These are phyloP conservation scores for Tricholauxania praeusta DNA, from an alignment of 2,888 invertebrate species.

Conservation along the genomic window DNA sequence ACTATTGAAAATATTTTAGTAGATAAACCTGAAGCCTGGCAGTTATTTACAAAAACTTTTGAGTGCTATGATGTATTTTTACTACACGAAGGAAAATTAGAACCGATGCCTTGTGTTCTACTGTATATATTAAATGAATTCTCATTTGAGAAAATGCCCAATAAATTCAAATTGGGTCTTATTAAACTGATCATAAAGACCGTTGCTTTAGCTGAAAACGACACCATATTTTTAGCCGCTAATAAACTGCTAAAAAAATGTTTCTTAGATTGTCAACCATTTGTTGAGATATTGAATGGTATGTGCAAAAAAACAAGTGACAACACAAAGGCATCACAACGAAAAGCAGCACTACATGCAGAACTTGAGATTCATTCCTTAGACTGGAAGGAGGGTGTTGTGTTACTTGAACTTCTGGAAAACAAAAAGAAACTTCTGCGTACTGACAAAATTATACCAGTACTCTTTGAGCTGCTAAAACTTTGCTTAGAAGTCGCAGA, in stretches of 20 bases:
- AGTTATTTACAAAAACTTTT: constrained; percentile 71
- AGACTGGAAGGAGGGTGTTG: constrained; percentile 84
- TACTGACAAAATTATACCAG: constrained; percentile 76
- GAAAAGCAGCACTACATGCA: constrained; percentile 26
- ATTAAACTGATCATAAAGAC: constrained; percentile 71
- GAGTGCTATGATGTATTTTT: constrained; percentile 68
- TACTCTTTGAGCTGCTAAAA: constrained; percentile 82
- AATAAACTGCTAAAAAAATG: constrained; percentile 77
- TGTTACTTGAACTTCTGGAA: constrained; percentile 86
- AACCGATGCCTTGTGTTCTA: constrained; percentile 60
- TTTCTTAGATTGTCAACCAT: constrained; percentile 73
- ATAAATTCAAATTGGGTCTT: constrained; percentile 68
- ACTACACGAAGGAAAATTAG: constrained; percentile 53
- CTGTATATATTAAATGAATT: constrained; percentile 56
- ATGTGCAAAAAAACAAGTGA: constrained; percentile 68
- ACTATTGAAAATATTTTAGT: constrained; percentile 66
- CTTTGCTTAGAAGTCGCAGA: constrained; percentile 85
- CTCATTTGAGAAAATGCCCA: constrained; percentile 68
- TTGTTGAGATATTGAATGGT: constrained; percentile 72
- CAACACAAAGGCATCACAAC: constrained; percentile 37
- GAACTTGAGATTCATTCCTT: constrained; percentile 72
- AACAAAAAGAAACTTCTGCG: constrained; percentile 83
- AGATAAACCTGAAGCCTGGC: constrained; percentile 70
- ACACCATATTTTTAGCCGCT: constrained; percentile 73
- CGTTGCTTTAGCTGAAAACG: constrained; percentile 72